Percentiles rank a stretch among this genome's conserved stretches.
phyloP scores from a whole-genome alignment of 2,797 vertebrate species.

The Tragelaphus oryx region DNA sequence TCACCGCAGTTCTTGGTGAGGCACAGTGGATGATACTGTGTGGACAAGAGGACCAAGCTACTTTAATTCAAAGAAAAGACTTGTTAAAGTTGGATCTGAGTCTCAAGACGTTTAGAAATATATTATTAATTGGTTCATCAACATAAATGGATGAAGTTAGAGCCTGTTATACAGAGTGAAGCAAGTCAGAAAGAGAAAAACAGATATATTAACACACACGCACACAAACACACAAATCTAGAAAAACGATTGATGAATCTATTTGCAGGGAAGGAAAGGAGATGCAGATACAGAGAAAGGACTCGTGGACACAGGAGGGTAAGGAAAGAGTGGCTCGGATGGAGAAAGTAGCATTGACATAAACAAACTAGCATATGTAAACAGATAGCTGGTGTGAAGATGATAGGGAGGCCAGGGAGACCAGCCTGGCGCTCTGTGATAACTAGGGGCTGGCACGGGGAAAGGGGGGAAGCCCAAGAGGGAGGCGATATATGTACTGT shows the following conservation, averaged over 20 bases:
- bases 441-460: background rate
- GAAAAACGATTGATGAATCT: background rate
- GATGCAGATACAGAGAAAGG: background rate
- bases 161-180: background rate
- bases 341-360: background rate
- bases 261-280: background rate
- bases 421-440: background rate
- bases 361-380: background rate
- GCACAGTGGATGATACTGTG: background rate
- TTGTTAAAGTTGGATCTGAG: background rate
- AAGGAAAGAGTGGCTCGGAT: background rate
- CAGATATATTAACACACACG: background rate
- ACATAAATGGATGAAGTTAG: background rate
- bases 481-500: background rate
- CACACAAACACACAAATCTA: background rate
- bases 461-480: background rate
- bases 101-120: background rate
- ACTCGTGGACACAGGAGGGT: background rate
- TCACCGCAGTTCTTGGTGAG: background rate
- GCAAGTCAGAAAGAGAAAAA: background rate
- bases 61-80: background rate
- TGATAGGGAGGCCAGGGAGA: background rate
- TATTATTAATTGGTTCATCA: background rate
- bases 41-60: background rate
- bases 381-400: background rate